Evolutionary conservation across 2,113 vertebrate genomes (phyloP), one percentile per base, ranked within the genome.

Genomic region (Caretta caretta): DNA sequence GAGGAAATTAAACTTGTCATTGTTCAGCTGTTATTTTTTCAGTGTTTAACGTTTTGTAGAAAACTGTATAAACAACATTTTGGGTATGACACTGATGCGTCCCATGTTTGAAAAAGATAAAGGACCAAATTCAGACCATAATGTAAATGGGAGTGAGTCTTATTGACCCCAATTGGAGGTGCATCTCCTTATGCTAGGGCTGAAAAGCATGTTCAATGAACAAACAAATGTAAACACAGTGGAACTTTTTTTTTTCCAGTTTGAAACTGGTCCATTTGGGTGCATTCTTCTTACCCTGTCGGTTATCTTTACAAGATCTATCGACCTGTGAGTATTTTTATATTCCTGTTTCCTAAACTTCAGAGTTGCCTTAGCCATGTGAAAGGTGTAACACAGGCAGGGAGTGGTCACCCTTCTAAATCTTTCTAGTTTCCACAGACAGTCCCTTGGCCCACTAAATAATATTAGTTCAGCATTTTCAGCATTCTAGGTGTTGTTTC

Each of bases 281-380:
- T 99, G 99, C 93, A 90, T 99, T 93, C 97, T 99, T 80, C 98
- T 99, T 81, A 99, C 98, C 1, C 86, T 99, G 91, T 99, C 99
- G 13, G 99, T 99, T 87, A 97, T 99, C 96, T 97, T 99, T 72
- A 99, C 99, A 83, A 98, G 99, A 97, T 98, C 99, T 46, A 95
- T 99, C 76, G 98, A 98, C 53, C 98, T 98, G 99, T 99, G 98
- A 98, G 99, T 98, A 78, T 48, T 86, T 92, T 69, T 93, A 10
- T 69, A 14, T 57, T 57, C 56, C 49, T 46, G 2, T 91, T 80
- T 46, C 35, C 54, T 59, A n/a, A 93, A 56, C 10, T 84, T 10
- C 84, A 80, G 78, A 72, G 79, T 42, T 31, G 53, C 69, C 88
- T 22, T 89, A 86, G 20, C 46, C 82, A 65, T 20, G n/a, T 57